Base-by-base conservation (phyloP, 2,797 vertebrate species). In the Hapalemur alaotrensis region DNA sequence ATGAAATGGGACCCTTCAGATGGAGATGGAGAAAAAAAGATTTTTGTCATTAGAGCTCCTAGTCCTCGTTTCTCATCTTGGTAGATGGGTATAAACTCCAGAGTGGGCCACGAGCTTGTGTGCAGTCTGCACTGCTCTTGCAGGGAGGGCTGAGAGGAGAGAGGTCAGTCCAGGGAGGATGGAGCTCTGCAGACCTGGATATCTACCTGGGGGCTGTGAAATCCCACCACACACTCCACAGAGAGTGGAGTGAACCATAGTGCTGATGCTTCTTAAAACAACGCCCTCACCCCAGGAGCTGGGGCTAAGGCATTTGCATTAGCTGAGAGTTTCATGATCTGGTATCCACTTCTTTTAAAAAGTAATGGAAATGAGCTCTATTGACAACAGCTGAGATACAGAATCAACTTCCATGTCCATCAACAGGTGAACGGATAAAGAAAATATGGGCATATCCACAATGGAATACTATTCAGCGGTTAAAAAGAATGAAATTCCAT, bases 91-190 rank as follows among this genome's bases (percentile, higher is more conserved):
- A 12, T 38, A 67, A 43, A 54, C 48, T 69, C 13, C 28, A 83
- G 70, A 54, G 7, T 52, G 61, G 69, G 43, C 7, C 23, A 32
- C 54, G 14, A 2, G 28, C 9, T 32, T 50, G 20, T 15, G 5
- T 23, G 14, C 59, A 38, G n/a, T 38, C 59, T 9, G 25, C 17
- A 38, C 18, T 35, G 41, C n/a, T 32, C 7, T 2, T 48, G 48
- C 12, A 28, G 2, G 15, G 32, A 89, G 35, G 20, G 67, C 13
- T 5, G 2, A 65, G 17, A 38, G 41, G 15, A 23, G 3, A 61
- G n/a, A 2, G 2, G 7, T 46, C 52, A 35, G 11, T 8, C 3
- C 17, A 4, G 38, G 7, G 23, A 22, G 1, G 25, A 20, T 7
- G 50, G 43, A 84, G 32, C 35, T 17, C 35, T 35, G n/a, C 67